Conservation (phyloP, 2,113 vertebrate species). For the Pseudorectes ferrugineus region DNA sequence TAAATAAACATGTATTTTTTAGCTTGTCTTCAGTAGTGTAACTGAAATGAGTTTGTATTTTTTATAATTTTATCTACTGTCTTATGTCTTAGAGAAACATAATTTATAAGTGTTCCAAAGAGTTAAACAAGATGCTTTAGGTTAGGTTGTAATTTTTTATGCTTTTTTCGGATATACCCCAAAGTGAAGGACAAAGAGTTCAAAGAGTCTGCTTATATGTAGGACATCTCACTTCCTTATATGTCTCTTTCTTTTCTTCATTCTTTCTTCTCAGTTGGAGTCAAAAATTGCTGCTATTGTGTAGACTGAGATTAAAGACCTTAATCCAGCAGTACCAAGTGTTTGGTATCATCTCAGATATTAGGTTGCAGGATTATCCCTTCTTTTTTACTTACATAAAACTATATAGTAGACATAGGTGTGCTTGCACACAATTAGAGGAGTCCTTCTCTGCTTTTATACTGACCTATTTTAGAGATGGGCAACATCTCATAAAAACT, state of each 20-base stretch:
- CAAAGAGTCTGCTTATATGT: not conserved
- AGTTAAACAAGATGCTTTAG: not conserved
- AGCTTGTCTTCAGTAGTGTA: not conserved
- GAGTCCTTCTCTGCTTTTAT: not conserved
- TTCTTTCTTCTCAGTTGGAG: not conserved
- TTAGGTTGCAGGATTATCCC: not conserved
- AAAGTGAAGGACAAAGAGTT: not conserved
- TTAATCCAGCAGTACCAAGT: not conserved
- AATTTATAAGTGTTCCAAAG: not conserved
- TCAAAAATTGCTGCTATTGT: not conserved
- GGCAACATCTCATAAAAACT: not conserved
- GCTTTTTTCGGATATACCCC: fast-evolving
- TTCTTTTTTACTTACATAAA: not conserved
- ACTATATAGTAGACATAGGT: fast-evolving
- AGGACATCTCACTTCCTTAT: not conserved
- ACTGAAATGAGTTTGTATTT: not conserved
- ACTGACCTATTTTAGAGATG: not conserved
- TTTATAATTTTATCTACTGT: not conserved
- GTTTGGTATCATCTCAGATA: not conserved
- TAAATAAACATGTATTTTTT: not conserved
- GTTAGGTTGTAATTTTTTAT: not conserved
- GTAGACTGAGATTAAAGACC: not conserved
- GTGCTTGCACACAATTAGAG: not conserved
- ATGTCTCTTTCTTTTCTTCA: not conserved
- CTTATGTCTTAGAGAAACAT: not conserved